Evolutionary conservation across 2,113 vertebrate genomes (phyloP), one percentile per base, ranked within the genome.

Genomic region (Bombycilla garrulus): DNA sequence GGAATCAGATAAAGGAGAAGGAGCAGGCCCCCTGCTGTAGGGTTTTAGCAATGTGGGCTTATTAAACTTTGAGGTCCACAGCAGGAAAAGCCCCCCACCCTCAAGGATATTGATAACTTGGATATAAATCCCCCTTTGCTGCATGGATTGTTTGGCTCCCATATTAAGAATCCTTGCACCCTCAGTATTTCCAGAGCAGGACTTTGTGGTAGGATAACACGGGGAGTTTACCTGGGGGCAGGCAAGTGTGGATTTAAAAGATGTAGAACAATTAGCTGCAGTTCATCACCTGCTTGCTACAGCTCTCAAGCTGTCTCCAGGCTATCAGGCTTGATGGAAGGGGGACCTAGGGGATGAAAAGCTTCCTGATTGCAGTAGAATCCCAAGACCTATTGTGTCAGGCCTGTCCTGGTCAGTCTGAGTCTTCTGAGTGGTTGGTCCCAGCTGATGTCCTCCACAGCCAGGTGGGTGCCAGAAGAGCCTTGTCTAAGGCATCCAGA

Each of bases 181-280:
- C 82, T 86, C 45, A 88, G 12, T 51, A 60, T 53, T 88, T 72
- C 58, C 79, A 67, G 69, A 86, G 36, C 28, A 76, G 31, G 17
- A 15, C 45, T 77, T 67, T 67, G 53, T 82, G 53, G 66, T 50
- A 82, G 36, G 18, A 31, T 42, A 70, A 29, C 17, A 57, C 3
- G 44, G 15, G 18, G 40, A 79, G 2, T 11, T 90, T 74, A 77
- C 54, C 73, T 81, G 50, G 0, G 51, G 26, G 35, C 28, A 47
- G 16, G 22, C 28, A 90, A 56, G 44, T 62, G 40, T 60, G 42
- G 15, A 53, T 81, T 88, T 70, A 53, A 80, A 72, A 64, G 35
- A 17, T 1, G 0, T 15, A 15, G 15, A 56, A 28, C 2, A 1
- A 77, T 69, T 51, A 69, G 11, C 28, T 77, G 44, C 23, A 2